Evolutionary conservation across 2,797 vertebrate species (phyloP), one percentile per base, ranked within the genome.

Genomic region (Acipenser transmontanus): DNA sequence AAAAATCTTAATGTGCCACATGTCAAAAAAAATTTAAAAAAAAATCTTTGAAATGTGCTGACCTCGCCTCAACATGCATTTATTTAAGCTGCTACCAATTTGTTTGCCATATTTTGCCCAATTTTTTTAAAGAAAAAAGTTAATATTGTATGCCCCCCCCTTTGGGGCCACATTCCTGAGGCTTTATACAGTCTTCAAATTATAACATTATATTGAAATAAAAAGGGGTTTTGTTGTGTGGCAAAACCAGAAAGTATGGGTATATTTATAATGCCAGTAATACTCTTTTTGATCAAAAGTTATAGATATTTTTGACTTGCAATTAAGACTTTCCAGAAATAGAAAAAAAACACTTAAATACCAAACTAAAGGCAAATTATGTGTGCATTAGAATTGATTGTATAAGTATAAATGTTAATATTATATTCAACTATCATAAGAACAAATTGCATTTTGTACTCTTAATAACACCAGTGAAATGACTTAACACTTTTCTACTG

Each of bases 371-470:
- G 12, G 54, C 54, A n/a, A 11, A 57, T 13, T 57, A 57, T 13
- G 63, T 57, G 54, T 57, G 14, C 54, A n/a, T 70, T 78, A 77
- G 70, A 74, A 73, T 68, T 77, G 77, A 75, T 75, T 78, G 76
- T 76, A 76, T 75, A 74, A 13, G 10, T 62, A 49, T 56, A 13
- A 50, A 20, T 34, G 69, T 51, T 50, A 34, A 5, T 47, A 12
- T 59, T 66, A 61, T 47, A 61, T 66, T 62, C 62, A 64, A 63
- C 59, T 63, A 62, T 77, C 77, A 72, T 63, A 73, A 84, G 84
- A 85, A 85, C 82, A 84, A 66, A 66, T 72, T 67, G 74, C 70
- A 66, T 68, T 49, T 59, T 87, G 81, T 84, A 84, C 82, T 81
- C 65, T 69, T 81, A 82, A 71, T 69, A 74, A 78, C 82, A 83